phyloP scores from a whole-genome alignment of 53 echinoderm and acorn worm genomes.

The Echinarachnius parma region DNA sequence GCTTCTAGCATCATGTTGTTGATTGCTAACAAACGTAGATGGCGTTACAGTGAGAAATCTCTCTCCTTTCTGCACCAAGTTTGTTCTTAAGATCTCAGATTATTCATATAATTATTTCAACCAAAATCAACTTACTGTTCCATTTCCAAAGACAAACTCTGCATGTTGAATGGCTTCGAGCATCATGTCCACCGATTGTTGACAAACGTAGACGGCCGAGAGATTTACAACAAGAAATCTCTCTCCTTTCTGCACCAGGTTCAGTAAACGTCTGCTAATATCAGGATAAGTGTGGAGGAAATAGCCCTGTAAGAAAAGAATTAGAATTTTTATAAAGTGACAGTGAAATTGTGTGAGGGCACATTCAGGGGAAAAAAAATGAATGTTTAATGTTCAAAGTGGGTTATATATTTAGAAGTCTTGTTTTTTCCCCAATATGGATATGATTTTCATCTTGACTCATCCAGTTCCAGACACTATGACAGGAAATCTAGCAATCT shows the following conservation, averaged over 20 bases:
- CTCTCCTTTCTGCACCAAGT: not conserved
- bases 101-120: no score
- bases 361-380: not conserved
- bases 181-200: conserved; percentile 1
- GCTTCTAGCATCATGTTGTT: not conserved
- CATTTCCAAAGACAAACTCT: conserved; percentile 24
- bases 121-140: conserved; percentile 10
- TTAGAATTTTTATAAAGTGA: not conserved
- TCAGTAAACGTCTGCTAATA: not conserved
- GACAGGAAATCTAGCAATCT: no score
- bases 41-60: conserved; percentile 12
- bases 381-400: not conserved
- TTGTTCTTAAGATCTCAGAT: no score
- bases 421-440: not conserved
- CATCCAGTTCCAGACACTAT: no score
- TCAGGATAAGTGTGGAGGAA: conserved; percentile 35
- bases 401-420: not conserved
- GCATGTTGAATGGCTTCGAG: conserved; percentile 5
- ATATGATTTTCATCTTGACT: no score
- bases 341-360: not conserved
- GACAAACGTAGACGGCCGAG: conserved; percentile 32
- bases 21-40: conserved; percentile 30
- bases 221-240: conserved; percentile 15
- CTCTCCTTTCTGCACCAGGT: not conserved
- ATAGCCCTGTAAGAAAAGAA: conserved; percentile 11